A percentile compares a stretch with the other conserved stretches of the same genome.
Conservation (phyloP, 1,140 invertebrate species). For the Bombus sibiricus region DNA sequence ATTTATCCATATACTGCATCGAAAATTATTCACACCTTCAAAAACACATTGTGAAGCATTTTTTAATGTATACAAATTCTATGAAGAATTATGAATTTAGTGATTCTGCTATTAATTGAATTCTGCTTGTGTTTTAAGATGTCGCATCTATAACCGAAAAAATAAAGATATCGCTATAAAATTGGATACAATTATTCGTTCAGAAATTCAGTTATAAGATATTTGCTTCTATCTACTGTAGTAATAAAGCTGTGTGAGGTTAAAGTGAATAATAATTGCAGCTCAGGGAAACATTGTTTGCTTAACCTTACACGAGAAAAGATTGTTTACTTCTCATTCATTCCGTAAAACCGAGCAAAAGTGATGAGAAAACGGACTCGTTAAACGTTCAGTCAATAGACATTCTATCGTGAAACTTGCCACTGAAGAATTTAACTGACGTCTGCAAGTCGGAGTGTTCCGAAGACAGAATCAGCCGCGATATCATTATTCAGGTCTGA, state of each 20-base stretch:
- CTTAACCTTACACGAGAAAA: constrained; percentile 21
- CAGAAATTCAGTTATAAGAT: neutral
- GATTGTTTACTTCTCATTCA: constrained; percentile 68
- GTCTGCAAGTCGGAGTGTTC: neutral
- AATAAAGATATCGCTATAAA: neutral
- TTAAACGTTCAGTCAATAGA: constrained; percentile 23
- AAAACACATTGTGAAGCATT: too few species aligned
- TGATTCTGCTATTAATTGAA: too few species aligned
- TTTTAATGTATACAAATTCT: too few species aligned
- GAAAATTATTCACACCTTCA: too few species aligned
- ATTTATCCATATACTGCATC: too few species aligned
- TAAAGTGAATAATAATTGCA: neutral
- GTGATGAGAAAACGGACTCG: constrained; percentile 6
- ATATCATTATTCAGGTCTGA: constrained; percentile 14
- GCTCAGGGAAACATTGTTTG: neutral
- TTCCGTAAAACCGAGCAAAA: constrained; percentile 17
- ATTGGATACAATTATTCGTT: neutral
- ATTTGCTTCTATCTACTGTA: neutral
- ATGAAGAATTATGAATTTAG: too few species aligned
- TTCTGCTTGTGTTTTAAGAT: too few species aligned
- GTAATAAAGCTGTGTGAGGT: neutral
- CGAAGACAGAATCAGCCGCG: constrained; percentile 6
- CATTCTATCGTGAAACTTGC: neutral
- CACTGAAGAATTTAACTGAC: neutral
- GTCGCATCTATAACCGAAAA: too few species aligned